Evolutionary conservation across 1,140 invertebrate genomes (phyloP).

Genomic region (Euwallacea fornicatus): DNA sequence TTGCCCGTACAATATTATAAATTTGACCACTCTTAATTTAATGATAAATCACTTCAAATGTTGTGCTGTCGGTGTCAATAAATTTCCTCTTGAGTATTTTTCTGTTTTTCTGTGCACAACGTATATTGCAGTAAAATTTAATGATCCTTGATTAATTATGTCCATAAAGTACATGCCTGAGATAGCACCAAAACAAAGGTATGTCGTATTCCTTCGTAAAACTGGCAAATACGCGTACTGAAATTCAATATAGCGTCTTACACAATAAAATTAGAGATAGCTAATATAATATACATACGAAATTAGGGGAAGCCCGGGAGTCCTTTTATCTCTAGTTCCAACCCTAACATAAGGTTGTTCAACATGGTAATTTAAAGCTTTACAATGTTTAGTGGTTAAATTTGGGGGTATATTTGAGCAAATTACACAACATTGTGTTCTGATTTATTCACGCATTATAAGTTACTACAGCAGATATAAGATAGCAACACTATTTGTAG

Average conservation of each 20-base stretch:
- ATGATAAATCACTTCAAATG: constrained; percentile 32
- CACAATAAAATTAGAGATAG: constrained; percentile 36
- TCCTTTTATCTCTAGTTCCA: constrained; percentile 34
- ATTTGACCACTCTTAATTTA: constrained; percentile 25
- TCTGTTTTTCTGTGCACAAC: neutral
- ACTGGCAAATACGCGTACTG: constrained; percentile 4
- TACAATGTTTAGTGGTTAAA: constrained; percentile 36
- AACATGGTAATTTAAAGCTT: constrained; percentile 38
- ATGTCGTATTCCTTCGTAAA: neutral
- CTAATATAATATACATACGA: constrained; percentile 37
- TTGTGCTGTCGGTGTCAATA: constrained; percentile 23
- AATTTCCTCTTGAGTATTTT: constrained; percentile 11
- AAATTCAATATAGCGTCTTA: constrained; percentile 29
- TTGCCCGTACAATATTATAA: constrained; percentile 24
- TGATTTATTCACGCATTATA: constrained; percentile 23
- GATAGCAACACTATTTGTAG: constrained; percentile 6
- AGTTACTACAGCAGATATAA: neutral
- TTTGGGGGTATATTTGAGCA: constrained; percentile 31
- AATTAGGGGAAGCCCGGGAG: constrained; percentile 28
- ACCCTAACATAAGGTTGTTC: constrained; percentile 37
- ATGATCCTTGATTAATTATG: constrained; percentile 8
- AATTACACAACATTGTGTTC: constrained; percentile 30
- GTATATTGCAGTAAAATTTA: neutral
- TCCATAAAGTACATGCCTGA: neutral
- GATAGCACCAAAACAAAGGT: neutral